phyloP scores from a whole-genome alignment of 2,113 vertebrate species.

The Crocuta crocuta region DNA sequence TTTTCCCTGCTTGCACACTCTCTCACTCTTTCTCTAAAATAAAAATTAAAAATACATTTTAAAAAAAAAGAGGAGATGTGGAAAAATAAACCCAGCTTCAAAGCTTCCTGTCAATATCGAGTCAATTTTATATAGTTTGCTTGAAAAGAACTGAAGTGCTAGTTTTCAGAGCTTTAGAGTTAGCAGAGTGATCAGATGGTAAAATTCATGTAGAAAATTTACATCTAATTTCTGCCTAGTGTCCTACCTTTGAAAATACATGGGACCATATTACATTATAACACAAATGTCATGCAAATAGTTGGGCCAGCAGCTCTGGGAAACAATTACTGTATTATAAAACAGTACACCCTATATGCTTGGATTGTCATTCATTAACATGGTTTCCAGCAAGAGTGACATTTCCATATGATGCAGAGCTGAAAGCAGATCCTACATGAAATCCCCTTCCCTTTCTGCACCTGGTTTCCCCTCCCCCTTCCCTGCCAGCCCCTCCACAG shows the following conservation, averaged over 20 bases:
- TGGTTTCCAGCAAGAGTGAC: constrained; percentile 16
- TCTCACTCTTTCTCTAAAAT: too few relatives aligned
- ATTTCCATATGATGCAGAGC: not conserved
- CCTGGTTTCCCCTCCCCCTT: constrained; percentile 79
- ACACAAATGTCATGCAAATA: constrained; percentile 33
- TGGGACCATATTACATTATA: not conserved
- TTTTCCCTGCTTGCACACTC: too few relatives aligned
- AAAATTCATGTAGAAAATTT: constrained; percentile 12
- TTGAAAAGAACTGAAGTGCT: not conserved
- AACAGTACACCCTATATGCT: not conserved
- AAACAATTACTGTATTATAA: constrained; percentile 38
- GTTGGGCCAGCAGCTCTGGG: not conserved
- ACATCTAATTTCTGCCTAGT: not conserved
- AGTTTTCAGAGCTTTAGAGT: not conserved
- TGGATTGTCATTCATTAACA: constrained; percentile 7
- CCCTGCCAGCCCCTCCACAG: constrained; percentile 68
- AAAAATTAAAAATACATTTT: too few relatives aligned
- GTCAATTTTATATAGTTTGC: not conserved
- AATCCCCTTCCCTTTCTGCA: constrained; percentile 70
- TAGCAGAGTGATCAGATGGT: not conserved
- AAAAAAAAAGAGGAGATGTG: not conserved
- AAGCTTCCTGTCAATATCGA: not conserved
- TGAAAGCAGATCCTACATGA: not conserved
- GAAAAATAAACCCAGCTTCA: not conserved
- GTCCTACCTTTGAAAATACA: not conserved